A percentile compares a stretch with the other conserved stretches of the same genome.
Conservation (phyloP, 64 coral and sea anemone species). For the Pachyseris speciosa region DNA sequence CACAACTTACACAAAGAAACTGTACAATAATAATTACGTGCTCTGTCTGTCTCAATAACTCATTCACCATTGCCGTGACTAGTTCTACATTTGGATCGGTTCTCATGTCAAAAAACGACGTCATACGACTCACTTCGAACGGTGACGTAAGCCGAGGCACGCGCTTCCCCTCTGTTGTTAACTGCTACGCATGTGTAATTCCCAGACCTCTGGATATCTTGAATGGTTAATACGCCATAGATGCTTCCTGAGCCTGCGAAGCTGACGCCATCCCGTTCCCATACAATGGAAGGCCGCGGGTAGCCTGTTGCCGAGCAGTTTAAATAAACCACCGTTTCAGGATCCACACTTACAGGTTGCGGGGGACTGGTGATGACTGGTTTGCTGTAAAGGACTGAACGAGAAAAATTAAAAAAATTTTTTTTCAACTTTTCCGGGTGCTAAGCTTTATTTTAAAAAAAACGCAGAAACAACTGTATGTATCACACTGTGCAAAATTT, state of each 20-base stretch:
- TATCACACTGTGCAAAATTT: too few relatives aligned
- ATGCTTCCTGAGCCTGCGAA: not conserved
- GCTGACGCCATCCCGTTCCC: constrained; percentile 31
- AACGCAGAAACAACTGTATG: too few relatives aligned
- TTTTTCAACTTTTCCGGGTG: too few relatives aligned
- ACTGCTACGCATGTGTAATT: constrained; percentile 57
- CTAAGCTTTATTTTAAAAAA: too few relatives aligned
- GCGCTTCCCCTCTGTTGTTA: constrained; percentile 1
- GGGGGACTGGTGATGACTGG: constrained; percentile 34
- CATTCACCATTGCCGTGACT: too few relatives aligned
- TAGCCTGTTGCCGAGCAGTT: constrained; percentile 61
- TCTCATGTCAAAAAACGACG: too few relatives aligned
- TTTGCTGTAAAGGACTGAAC: not conserved
- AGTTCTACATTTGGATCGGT: too few relatives aligned
- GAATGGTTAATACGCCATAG: constrained; percentile 21
- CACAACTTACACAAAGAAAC: too few relatives aligned
- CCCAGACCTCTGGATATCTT: constrained; percentile 35
- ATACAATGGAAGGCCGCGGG: constrained; percentile 46
- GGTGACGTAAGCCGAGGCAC: constrained; percentile 41
- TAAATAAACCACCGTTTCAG: constrained; percentile 65
- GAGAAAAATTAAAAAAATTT: not conserved
- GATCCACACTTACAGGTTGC: constrained; percentile 38
- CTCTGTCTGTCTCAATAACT: too few relatives aligned
- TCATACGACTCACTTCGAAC: constrained; percentile 78
- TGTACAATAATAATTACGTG: too few relatives aligned